phyloP scores from a whole-genome alignment of 2,797 vertebrate species.

The Acridotheres tristis region DNA sequence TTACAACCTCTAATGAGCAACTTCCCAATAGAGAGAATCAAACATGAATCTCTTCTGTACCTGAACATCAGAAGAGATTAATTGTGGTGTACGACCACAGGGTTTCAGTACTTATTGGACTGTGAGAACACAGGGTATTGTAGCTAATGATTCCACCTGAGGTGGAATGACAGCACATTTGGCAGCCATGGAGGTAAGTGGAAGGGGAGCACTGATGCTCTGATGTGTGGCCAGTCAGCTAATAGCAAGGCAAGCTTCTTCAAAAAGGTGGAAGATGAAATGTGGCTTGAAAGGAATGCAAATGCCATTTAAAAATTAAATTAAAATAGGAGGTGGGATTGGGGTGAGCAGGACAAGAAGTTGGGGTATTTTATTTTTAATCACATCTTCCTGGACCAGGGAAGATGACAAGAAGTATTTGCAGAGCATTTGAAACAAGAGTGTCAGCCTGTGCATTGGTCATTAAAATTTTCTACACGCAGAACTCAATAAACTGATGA shows the following conservation, averaged over 20 bases:
- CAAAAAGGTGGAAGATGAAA: not conserved
- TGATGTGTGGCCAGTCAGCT: not conserved
- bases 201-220: not conserved
- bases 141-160: conserved; percentile 44
- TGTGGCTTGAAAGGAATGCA: not conserved
- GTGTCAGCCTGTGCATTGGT: not conserved
- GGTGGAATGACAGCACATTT: not conserved
- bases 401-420: not conserved
- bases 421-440: not conserved
- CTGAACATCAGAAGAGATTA: conserved; percentile 23
- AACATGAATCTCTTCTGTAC: not conserved
- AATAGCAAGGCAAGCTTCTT: not conserved
- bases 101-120: conserved; percentile 25
- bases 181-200: not conserved
- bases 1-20: conserved; percentile 25
- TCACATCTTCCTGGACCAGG: not conserved
- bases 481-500: not conserved
- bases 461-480: not conserved
- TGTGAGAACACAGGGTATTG: not conserved
- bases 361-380: not conserved
- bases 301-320: not conserved
- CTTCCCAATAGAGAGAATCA: conserved; percentile 16
- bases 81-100: not conserved
- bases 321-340: not conserved
- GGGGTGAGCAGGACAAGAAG: not conserved